Evolutionary conservation across 2,113 vertebrate species (phyloP).

Genomic region (Aix galericulata): DNA sequence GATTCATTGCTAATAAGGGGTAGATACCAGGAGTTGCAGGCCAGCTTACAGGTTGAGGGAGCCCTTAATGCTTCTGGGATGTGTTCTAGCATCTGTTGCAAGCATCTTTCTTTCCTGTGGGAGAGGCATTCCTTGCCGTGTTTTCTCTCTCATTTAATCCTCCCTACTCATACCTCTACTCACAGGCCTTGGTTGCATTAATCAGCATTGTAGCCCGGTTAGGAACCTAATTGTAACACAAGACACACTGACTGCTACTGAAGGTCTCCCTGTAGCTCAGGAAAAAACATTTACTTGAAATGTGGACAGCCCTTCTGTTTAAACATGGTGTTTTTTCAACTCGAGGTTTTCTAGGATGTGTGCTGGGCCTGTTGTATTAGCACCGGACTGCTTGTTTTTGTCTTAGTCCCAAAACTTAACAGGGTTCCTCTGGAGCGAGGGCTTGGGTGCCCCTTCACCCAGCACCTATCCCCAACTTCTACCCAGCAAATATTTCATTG

Average conservation of each 20-base stretch:
- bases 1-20: slow-evolving; percentile 31
- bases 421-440: background rate
- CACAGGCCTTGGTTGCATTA: background rate
- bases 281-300: background rate
- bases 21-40: background rate
- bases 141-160: background rate
- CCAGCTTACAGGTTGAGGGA: background rate
- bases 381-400: background rate
- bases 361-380: background rate
- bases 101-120: slow-evolving; percentile 1
- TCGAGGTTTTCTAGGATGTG: background rate
- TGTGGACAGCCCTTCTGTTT: background rate
- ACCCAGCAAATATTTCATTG: background rate
- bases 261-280: background rate
- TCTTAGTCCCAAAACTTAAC: background rate
- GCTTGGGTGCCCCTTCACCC: background rate
- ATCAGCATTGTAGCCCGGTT: background rate
- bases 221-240: background rate
- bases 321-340: background rate
- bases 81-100: background rate
- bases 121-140: background rate
- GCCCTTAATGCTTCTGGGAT: slow-evolving; percentile 19
- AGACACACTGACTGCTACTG: background rate
- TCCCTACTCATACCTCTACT: background rate
- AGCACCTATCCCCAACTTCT: background rate